These are phyloP conservation scores for Cheilosia pagana DNA, from an alignment of 2,888 invertebrate genomes.

Conservation along the genomic window DNA sequence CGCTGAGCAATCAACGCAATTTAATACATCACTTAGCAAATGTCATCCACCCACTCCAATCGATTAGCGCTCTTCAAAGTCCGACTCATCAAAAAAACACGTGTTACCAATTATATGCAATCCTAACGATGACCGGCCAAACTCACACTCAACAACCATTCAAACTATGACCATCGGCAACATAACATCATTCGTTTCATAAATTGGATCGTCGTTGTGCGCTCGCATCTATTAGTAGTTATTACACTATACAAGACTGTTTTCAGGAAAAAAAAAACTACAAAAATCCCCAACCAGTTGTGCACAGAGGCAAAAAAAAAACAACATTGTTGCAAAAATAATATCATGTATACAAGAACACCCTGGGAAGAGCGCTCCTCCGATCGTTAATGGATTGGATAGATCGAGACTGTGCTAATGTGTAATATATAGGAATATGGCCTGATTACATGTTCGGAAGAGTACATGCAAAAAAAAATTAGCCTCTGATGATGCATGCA, in stretches of 20 bases:
- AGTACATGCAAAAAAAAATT: constrained; percentile 29
- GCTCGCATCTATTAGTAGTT: constrained; percentile 49
- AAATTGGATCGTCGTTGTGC: constrained; percentile 31
- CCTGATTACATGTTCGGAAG: constrained; percentile 56
- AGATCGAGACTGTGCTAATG: constrained; percentile 52
- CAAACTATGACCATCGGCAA: constrained; percentile 9
- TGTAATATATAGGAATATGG: constrained; percentile 39
- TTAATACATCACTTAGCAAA: constrained; percentile 17
- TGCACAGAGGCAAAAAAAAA: constrained; percentile 14
- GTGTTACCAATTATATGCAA: constrained; percentile 33
- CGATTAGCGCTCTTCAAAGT: constrained; percentile 27
- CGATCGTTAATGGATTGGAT: constrained; percentile 49
- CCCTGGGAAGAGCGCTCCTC: constrained; percentile 47
- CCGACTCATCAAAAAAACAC: constrained; percentile 25
- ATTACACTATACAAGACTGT: constrained; percentile 9
- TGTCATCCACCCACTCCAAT: constrained; percentile 38
- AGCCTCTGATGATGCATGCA: constrained; percentile 38
- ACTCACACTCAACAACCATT: constrained; percentile 18
- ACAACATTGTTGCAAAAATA: constrained; percentile 28
- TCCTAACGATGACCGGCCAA: constrained; percentile 11
- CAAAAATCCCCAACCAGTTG: constrained; percentile 44
- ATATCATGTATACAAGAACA: not conserved
- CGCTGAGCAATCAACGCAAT: constrained; percentile 44
- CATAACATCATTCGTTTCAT: not conserved
- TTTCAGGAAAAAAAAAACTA: constrained; percentile 29